Conservation (phyloP, 2,888 invertebrate genomes). For the Galeruca laticollis region DNA sequence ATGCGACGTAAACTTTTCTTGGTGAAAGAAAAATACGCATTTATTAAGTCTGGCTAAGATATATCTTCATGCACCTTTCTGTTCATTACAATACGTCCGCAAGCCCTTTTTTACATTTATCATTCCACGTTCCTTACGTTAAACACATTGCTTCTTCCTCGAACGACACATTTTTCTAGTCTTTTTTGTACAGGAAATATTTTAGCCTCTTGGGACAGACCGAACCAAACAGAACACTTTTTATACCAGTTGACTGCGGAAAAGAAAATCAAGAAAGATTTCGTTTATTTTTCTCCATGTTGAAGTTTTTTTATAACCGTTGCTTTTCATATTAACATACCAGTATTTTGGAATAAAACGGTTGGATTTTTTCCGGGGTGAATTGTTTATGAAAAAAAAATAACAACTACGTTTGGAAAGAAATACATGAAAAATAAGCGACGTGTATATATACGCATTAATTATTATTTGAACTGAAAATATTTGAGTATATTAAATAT, state of each 20-base stretch:
- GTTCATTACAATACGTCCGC: conserved; percentile 60
- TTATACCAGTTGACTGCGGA: conserved; percentile 24
- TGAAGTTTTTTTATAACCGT: conserved; percentile 12
- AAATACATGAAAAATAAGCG: no score
- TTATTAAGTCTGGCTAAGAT: conserved; percentile 58
- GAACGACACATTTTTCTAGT: conserved; percentile 60
- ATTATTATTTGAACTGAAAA: no score
- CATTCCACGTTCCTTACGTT: conserved; percentile 59
- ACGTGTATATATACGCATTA: no score
- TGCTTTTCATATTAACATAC: conserved; percentile 4
- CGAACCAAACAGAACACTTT: conserved; percentile 37
- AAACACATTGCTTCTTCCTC: conserved; percentile 61
- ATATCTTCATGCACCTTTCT: conserved; percentile 57
- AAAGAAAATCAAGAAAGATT: conserved; percentile 35
- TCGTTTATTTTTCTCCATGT: conserved; percentile 25
- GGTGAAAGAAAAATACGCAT: conserved; percentile 54
- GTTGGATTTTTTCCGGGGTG: not conserved
- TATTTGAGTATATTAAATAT: no score
- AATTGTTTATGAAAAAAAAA: no score
- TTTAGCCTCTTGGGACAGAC: conserved; percentile 53
- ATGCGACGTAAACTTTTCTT: conserved; percentile 28
- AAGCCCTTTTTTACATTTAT: conserved; percentile 58
- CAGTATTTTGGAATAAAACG: conserved; percentile 26
- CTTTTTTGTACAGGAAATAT: conserved; percentile 58
- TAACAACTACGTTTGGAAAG: no score